Evolutionary conservation across 2,888 invertebrate species (phyloP).

Genomic region (Hirtodrosophila trivittata): DNA sequence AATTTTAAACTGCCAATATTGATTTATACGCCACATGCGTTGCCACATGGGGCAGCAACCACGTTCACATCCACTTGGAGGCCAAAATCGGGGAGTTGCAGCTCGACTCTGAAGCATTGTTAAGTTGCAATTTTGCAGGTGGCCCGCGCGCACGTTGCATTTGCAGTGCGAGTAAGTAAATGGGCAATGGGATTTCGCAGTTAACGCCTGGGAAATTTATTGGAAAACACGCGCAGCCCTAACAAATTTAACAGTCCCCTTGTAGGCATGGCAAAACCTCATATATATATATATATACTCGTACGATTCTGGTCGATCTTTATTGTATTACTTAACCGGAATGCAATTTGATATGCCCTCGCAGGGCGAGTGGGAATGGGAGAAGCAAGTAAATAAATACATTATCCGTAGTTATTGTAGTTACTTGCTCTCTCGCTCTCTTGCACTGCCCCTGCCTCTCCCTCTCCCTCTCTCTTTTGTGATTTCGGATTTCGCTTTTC

Average conservation of each 20-base stretch:
- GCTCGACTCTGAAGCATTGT: slow-evolving; percentile 71
- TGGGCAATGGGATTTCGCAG: slow-evolving; percentile 72
- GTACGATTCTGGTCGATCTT: slow-evolving; percentile 13
- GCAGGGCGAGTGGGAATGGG: slow-evolving; percentile 8
- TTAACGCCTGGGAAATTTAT: slow-evolving; percentile 72
- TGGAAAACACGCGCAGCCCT: slow-evolving; percentile 53
- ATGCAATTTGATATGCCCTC: slow-evolving; percentile 53
- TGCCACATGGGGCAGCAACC: slow-evolving; percentile 69
- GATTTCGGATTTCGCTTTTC: slow-evolving; percentile 30
- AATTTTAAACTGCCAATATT: slow-evolving; percentile 79
- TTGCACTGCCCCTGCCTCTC: not conserved
- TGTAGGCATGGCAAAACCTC: slow-evolving; percentile 17
- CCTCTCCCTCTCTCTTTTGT: slow-evolving; percentile 20
- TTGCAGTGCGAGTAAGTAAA: slow-evolving; percentile 56
- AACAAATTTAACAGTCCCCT: slow-evolving; percentile 49
- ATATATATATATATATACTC: slow-evolving; percentile 10
- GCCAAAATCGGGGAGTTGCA: slow-evolving; percentile 33
- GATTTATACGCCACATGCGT: slow-evolving; percentile 72
- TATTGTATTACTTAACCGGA: slow-evolving; percentile 53
- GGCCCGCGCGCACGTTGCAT: slow-evolving; percentile 44
- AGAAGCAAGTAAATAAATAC: not conserved
- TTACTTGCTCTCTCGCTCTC: not conserved
- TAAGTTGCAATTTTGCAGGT: slow-evolving; percentile 76
- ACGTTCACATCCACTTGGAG: slow-evolving; percentile 35
- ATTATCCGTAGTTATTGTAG: slow-evolving; percentile 5